Conservation (phyloP, 2,113 vertebrate genomes). For the Pycnonotus jocosus region DNA sequence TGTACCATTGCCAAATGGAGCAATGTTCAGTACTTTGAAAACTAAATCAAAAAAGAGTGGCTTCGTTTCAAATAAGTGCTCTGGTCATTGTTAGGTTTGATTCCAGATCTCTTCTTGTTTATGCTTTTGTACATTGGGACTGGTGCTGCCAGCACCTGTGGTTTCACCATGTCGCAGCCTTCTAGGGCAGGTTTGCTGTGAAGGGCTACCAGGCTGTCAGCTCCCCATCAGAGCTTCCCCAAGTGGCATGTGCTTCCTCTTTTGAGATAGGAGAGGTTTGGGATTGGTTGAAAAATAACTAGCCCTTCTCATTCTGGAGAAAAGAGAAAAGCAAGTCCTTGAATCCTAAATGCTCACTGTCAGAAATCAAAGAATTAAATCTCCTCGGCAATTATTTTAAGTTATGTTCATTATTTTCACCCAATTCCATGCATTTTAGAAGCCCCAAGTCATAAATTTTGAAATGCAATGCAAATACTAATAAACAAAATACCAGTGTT, state of each 20-base stretch:
- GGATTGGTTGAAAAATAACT: neutral
- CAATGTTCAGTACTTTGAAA: neutral
- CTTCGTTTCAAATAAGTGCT: neutral
- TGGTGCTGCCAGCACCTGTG: neutral
- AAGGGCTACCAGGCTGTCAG: neutral
- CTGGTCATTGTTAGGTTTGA: neutral
- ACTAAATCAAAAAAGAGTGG: neutral
- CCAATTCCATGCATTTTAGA: neutral
- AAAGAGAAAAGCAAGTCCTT: neutral
- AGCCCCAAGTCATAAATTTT: neutral
- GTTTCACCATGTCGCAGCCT: neutral
- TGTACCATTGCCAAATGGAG: neutral
- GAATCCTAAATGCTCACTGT: neutral
- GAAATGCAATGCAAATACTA: neutral
- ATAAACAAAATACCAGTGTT: neutral
- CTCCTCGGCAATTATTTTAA: neutral
- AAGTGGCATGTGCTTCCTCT: neutral
- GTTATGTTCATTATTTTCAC: neutral
- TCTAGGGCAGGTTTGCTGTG: neutral
- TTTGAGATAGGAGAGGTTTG: neutral
- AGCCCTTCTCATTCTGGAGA: neutral
- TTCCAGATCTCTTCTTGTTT: neutral
- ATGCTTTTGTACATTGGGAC: neutral
- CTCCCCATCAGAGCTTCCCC: accelerated
- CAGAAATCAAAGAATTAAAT: neutral